A percentile compares a stretch with the other conserved stretches of the same genome.
These are phyloP conservation scores for Protobothrops mucrosquamatus DNA, from an alignment of 2,113 vertebrate genomes.

Conservation along the genomic window DNA sequence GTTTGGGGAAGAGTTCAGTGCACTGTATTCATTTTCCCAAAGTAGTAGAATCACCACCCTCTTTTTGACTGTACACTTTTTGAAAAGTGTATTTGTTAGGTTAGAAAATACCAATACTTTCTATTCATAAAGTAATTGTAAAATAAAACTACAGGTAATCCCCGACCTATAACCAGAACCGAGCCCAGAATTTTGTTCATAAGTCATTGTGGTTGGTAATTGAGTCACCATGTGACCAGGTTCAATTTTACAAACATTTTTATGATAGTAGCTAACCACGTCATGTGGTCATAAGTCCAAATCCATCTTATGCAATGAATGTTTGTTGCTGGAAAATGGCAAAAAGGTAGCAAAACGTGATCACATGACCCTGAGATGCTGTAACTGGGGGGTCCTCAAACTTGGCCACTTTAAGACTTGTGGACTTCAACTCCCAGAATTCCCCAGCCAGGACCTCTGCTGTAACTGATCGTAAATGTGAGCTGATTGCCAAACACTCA, in stretches of 20 bases:
- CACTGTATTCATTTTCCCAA: conserved; percentile 4
- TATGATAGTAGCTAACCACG: not conserved
- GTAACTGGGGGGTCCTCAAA: too few relatives aligned
- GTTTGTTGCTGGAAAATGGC: not conserved
- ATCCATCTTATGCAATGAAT: not conserved
- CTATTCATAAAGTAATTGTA: not conserved
- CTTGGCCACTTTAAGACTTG: too few relatives aligned
- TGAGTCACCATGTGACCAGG: not conserved
- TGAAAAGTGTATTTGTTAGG: not conserved
- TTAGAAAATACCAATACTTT: not conserved
- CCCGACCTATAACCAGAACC: not conserved
- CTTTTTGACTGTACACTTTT: not conserved
- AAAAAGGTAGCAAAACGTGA: not conserved
- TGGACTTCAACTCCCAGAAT: too few relatives aligned
- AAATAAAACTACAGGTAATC: not conserved
- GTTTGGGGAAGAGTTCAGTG: not conserved
- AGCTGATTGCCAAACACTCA: not conserved
- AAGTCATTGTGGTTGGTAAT: not conserved
- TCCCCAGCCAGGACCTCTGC: too few relatives aligned
- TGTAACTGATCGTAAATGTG: not conserved
- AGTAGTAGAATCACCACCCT: not conserved
- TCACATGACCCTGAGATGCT: not conserved
- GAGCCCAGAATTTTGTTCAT: not conserved
- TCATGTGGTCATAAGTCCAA: not conserved
- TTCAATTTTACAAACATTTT: not conserved